Conservation (phyloP, 2,888 invertebrate genomes). For the Acrobasis consociella region DNA sequence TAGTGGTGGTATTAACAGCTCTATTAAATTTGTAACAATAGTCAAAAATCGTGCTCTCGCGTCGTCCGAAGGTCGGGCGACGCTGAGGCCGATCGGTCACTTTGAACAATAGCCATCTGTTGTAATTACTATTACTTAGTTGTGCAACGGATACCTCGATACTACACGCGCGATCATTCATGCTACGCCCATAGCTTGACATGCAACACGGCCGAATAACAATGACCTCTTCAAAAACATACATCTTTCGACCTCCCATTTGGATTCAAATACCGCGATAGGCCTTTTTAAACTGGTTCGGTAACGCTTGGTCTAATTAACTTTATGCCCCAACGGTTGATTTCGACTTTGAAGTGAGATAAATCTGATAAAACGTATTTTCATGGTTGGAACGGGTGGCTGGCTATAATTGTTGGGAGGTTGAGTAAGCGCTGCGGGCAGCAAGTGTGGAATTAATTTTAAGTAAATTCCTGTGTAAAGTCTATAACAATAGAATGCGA, state of each 20-base stretch:
- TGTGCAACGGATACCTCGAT: slow-evolving; percentile 70
- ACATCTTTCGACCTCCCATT: slow-evolving; percentile 13
- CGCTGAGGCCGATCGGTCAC: slow-evolving; percentile 73
- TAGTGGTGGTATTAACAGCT: slow-evolving; percentile 43
- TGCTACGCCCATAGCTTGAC: slow-evolving; percentile 35
- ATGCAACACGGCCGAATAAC: slow-evolving; percentile 23
- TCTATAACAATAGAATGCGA: slow-evolving; percentile 10
- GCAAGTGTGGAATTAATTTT: slow-evolving; percentile 20
- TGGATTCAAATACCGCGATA: background rate
- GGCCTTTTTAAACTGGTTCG: slow-evolving; percentile 27
- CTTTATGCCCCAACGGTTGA: slow-evolving; percentile 38
- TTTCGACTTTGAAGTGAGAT: slow-evolving; percentile 34
- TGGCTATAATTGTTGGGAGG: slow-evolving; percentile 17
- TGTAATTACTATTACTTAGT: slow-evolving; percentile 79
- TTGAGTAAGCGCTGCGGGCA: slow-evolving; percentile 10
- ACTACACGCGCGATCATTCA: slow-evolving; percentile 56
- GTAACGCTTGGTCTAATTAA: slow-evolving; percentile 35
- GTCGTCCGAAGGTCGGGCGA: slow-evolving; percentile 68
- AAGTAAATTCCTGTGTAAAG: slow-evolving; percentile 11
- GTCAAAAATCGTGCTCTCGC: slow-evolving; percentile 75
- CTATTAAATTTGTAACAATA: slow-evolving; percentile 49
- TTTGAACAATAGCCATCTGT: slow-evolving; percentile 78
- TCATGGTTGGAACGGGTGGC: slow-evolving; percentile 26
- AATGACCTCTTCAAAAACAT: slow-evolving; percentile 26
- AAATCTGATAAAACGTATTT: slow-evolving; percentile 30